A percentile compares a stretch with the other conserved stretches of the same genome.
Conservation (phyloP, 2,888 invertebrate genomes). For the Smittia aterrima region DNA sequence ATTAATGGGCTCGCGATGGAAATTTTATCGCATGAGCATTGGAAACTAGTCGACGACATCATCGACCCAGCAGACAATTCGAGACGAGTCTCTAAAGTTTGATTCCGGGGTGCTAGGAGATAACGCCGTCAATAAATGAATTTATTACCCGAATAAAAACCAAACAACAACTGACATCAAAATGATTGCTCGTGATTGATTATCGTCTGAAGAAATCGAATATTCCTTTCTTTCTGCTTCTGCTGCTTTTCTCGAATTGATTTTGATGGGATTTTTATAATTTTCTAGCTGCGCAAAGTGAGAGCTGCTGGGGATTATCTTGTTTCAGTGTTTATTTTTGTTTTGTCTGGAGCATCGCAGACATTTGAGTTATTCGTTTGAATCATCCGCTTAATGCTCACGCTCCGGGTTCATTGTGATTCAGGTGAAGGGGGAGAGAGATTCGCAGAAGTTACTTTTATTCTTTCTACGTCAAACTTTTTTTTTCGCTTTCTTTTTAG, state of each 20-base stretch:
- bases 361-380: not conserved
- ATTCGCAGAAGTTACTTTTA: not conserved
- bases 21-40: not conserved
- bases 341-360: slow-evolving; percentile 6
- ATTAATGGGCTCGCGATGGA: not conserved
- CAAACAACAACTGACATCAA: not conserved
- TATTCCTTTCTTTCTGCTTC: not conserved
- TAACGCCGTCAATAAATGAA: too few species aligned
- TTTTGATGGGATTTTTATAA: slow-evolving; percentile 1
- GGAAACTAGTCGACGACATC: not conserved
- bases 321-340: not conserved
- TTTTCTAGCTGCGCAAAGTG: not conserved
- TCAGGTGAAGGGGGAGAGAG: not conserved
- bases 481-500: not conserved
- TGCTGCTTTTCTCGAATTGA: not conserved
- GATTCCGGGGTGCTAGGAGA: too few species aligned
- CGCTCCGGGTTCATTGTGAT: not conserved
- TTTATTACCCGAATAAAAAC: not conserved
- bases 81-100: too few species aligned
- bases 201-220: not conserved
- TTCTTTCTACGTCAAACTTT: not conserved
- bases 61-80: too few species aligned
- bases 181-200: not conserved
- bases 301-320: slow-evolving; percentile 9
- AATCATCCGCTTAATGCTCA: not conserved